phyloP scores from a whole-genome alignment of 2,797 vertebrate genomes.

The Sorex maritimensis region DNA sequence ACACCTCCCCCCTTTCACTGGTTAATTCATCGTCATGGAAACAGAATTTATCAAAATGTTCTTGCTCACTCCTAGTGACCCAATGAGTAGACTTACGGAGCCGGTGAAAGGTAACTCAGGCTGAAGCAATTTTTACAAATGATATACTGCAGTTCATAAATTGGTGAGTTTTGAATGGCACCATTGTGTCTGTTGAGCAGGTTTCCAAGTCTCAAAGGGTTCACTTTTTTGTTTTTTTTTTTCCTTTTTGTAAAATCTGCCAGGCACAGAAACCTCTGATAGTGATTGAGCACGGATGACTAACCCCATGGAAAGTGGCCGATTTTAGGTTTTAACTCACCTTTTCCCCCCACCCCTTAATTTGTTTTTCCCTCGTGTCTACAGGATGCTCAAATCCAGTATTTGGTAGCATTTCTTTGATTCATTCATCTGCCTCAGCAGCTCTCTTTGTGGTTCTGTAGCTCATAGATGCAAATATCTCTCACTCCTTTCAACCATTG shows the following conservation, averaged over 20 bases:
- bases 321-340: conserved; percentile 76
- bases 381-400: conserved; percentile 82
- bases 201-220: conserved; percentile 85
- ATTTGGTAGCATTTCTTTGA: conserved; percentile 79
- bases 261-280: conserved; percentile 84
- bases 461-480: conserved; percentile 84
- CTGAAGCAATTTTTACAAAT: conserved; percentile 90
- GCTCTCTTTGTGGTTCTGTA: conserved; percentile 80
- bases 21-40: conserved; percentile 93
- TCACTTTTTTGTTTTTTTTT: conserved; percentile 74
- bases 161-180: conserved; percentile 87
- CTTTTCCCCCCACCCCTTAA: conserved; percentile 51
- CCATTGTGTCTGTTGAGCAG: conserved; percentile 85
- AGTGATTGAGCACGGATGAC: conserved; percentile 76
- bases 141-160: conserved; percentile 88
- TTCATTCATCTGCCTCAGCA: conserved; percentile 78
- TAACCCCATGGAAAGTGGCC: conserved; percentile 55
- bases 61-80: conserved; percentile 90
- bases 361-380: conserved; percentile 77
- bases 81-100: conserved; percentile 89
- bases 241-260: conserved; percentile 67
- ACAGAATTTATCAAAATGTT: conserved; percentile 92
- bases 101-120: conserved; percentile 89
- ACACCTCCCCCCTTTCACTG: conserved; percentile 89
- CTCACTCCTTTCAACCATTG: conserved; percentile 78